Evolutionary conservation across 1,140 invertebrate species (phyloP).

Genomic region (Drosophila lini): DNA sequence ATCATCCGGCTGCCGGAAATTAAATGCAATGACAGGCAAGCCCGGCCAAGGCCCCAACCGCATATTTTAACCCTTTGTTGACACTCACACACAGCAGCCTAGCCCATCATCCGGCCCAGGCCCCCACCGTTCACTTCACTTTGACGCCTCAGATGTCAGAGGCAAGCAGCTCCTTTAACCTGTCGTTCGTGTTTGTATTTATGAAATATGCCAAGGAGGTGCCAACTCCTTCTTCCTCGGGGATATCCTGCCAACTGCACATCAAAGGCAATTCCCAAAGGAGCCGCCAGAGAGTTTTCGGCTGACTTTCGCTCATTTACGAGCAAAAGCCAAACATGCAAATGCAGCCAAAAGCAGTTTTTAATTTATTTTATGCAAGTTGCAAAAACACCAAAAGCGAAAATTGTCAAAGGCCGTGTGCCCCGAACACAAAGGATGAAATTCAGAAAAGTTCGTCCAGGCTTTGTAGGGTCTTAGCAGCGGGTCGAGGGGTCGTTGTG

Average conservation of each 20-base stretch:
- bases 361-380: slow-evolving; percentile 80
- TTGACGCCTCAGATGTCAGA: slow-evolving; percentile 46
- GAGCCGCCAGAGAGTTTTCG: slow-evolving; percentile 38
- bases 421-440: slow-evolving; percentile 38
- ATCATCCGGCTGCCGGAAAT: slow-evolving; percentile 69
- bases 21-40: slow-evolving; percentile 73
- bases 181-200: slow-evolving; percentile 59
- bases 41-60: slow-evolving; percentile 44
- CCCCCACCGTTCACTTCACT: slow-evolving; percentile 15
- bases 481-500: slow-evolving; percentile 18
- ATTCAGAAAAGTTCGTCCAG: slow-evolving; percentile 42
- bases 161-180: slow-evolving; percentile 51
- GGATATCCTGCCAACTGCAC: slow-evolving; percentile 50
- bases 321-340: slow-evolving; percentile 54
- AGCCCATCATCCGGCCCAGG: slow-evolving; percentile 5
- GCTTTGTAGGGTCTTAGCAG: slow-evolving; percentile 13
- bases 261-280: slow-evolving; percentile 72
- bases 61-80: slow-evolving; percentile 73
- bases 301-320: slow-evolving; percentile 50
- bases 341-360: slow-evolving; percentile 76
- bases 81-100: slow-evolving; percentile 30
- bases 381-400: slow-evolving; percentile 45
- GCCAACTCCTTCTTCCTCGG: slow-evolving; percentile 19
- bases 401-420: slow-evolving; percentile 70
- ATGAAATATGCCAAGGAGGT: slow-evolving; percentile 61